Conservation (phyloP, 2,797 vertebrate species). For the Poeciliopsis infans region DNA sequence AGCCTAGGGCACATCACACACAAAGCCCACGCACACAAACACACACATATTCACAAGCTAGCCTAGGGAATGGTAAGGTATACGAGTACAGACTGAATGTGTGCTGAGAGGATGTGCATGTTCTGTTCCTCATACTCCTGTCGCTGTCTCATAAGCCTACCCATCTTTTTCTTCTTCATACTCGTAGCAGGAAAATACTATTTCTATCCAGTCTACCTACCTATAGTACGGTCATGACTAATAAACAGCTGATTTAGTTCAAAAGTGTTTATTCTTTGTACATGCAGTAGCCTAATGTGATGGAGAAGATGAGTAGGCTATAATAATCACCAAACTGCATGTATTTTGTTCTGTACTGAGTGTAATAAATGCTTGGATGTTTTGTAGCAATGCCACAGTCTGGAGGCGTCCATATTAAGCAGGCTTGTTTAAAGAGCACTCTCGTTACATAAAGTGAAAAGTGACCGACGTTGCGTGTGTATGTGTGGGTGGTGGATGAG, state of each 20-base stretch:
- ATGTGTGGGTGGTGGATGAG: slow-evolving; percentile 46
- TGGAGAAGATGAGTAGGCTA: not conserved
- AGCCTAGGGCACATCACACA: slow-evolving; percentile 49
- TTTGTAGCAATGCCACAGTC: slow-evolving; percentile 49
- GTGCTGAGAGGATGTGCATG: slow-evolving; percentile 42
- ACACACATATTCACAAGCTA: slow-evolving; percentile 32
- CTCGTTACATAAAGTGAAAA: slow-evolving; percentile 43
- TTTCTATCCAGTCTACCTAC: slow-evolving; percentile 6
- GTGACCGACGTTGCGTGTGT: slow-evolving; percentile 31
- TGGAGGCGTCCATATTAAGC: slow-evolving; percentile 64
- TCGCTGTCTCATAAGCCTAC: not conserved
- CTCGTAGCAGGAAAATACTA: not conserved
- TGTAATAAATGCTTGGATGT: slow-evolving; percentile 51
- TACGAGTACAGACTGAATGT: slow-evolving; percentile 16
- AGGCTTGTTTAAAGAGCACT: slow-evolving; percentile 25
- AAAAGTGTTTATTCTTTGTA: not conserved
- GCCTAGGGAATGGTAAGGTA: slow-evolving; percentile 50
- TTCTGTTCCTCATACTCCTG: slow-evolving; percentile 31
- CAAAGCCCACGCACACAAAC: slow-evolving; percentile 22
- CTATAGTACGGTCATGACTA: not conserved
- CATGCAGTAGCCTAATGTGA: slow-evolving; percentile 27
- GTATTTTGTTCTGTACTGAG: slow-evolving; percentile 34
- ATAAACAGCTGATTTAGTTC: slow-evolving; percentile 2
- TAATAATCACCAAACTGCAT: slow-evolving; percentile 47
- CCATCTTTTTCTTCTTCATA: not conserved